Conservation (phyloP, 2,797 vertebrate genomes). For the Gambelia wislizenii region DNA sequence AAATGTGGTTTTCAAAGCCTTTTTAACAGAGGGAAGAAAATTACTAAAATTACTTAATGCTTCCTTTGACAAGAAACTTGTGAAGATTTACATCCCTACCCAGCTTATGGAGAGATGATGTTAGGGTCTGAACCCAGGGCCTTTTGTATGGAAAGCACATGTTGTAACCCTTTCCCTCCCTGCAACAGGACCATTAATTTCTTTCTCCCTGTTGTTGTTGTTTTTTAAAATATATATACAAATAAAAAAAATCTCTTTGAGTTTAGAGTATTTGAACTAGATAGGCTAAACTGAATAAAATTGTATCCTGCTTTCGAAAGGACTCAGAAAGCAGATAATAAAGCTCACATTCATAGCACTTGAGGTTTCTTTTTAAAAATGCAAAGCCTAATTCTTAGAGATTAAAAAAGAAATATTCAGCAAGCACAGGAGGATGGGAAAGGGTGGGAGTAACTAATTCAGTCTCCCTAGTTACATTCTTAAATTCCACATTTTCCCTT, state of each 20-base stretch:
- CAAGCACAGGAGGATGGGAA: conserved; percentile 53
- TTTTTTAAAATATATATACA: too few species aligned
- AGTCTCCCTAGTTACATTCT: conserved; percentile 70
- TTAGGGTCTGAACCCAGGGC: too few species aligned
- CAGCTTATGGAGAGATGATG: too few species aligned
- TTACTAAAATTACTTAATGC: too few species aligned
- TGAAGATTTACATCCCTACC: too few species aligned
- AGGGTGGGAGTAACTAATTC: conserved; percentile 49
- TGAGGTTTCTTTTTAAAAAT: conserved; percentile 14
- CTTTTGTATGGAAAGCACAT: too few species aligned
- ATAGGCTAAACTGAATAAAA: conserved; percentile 9
- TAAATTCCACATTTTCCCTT: conserved; percentile 57
- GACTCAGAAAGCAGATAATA: conserved; percentile 33
- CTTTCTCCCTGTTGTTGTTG: too few species aligned
- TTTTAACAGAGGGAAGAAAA: too few species aligned
- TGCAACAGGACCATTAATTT: too few species aligned
- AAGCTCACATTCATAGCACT: not conserved
- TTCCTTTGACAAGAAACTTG: too few species aligned
- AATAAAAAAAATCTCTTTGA: too few species aligned
- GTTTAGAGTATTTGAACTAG: not conserved
- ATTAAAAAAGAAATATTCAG: conserved; percentile 43
- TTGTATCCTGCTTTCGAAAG: conserved; percentile 15
- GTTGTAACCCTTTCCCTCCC: not conserved
- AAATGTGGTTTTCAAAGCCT: too few species aligned
- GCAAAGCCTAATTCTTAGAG: conserved; percentile 13